A percentile compares a stretch with the other conserved stretches of the same genome.
Evolutionary conservation across 2,888 invertebrate genomes (phyloP).

Genomic region (Drosophila recens): DNA sequence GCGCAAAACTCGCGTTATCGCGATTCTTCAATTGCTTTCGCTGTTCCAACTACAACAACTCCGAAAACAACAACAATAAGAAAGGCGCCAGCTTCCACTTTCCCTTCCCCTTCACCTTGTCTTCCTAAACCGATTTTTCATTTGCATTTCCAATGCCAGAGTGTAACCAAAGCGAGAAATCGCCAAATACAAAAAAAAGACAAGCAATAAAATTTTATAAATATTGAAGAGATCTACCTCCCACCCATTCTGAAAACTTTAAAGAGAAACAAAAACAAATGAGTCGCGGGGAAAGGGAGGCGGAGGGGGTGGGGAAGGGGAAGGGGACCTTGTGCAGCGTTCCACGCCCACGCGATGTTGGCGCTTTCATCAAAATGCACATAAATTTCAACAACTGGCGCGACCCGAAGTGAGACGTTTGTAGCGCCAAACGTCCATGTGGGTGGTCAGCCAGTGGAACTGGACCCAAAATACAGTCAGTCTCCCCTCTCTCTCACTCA

Average conservation of each 20-base stretch:
- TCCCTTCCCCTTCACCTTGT: neutral
- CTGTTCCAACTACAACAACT: neutral
- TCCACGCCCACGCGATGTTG: constrained; percentile 67
- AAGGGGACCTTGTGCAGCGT: constrained; percentile 32
- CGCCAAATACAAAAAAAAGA: constrained; percentile 41
- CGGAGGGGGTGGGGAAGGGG: neutral
- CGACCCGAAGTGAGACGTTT: constrained; percentile 72
- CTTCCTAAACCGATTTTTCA: constrained; percentile 19
- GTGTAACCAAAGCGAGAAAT: constrained; percentile 50
- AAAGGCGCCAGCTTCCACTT: constrained; percentile 7
- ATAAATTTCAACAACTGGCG: constrained; percentile 68
- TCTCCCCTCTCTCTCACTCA: constrained; percentile 1
- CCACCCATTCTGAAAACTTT: neutral
- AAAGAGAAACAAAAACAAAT: constrained; percentile 9
- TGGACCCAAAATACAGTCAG: constrained; percentile 41
- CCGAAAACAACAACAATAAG: neutral
- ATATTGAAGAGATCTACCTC: constrained; percentile 55
- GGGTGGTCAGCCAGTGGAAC: constrained; percentile 67
- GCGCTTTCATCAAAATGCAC: constrained; percentile 78
- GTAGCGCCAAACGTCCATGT: constrained; percentile 73
- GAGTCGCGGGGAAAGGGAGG: too few species aligned
- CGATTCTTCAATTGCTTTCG: constrained; percentile 50
- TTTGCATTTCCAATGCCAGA: constrained; percentile 55
- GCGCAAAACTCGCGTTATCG: constrained; percentile 12
- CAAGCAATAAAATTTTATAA: constrained; percentile 65